Conservation (phyloP, 2,888 invertebrate genomes). For the Sphinx pinastri region DNA sequence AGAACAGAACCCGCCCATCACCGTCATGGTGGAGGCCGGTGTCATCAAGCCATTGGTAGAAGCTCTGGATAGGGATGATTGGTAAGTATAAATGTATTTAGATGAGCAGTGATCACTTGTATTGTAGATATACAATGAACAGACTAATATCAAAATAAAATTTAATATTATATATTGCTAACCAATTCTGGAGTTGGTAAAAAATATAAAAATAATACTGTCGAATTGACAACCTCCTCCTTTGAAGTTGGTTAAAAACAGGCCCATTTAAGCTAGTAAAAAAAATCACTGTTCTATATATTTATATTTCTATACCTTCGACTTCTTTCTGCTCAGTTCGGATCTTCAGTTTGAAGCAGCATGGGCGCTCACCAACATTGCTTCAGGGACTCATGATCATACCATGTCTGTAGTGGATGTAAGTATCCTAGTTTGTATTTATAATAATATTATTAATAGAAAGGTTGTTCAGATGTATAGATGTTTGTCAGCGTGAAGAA, state of each 20-base stretch:
- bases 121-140: neutral
- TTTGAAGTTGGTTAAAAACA: no score
- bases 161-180: no score
- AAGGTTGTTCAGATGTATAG: no score
- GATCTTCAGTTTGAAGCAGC: slow-evolving; percentile 96
- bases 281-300: no score
- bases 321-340: slow-evolving; percentile 77
- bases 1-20: slow-evolving; percentile 96
- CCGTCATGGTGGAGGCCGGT: slow-evolving; percentile 91
- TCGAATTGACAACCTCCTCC: no score
- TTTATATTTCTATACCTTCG: neutral
- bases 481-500: no score
- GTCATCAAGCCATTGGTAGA: slow-evolving; percentile 92
- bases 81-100: slow-evolving; percentile 77
- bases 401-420: slow-evolving; percentile 92
- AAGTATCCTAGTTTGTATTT: slow-evolving; percentile 39
- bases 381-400: slow-evolving; percentile 96
- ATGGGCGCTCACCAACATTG: slow-evolving; percentile 99
- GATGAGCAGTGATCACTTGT: neutral
- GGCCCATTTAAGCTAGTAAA: no score
- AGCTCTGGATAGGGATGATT: slow-evolving; percentile 88
- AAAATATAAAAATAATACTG: no score
- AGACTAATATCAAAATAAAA: no score
- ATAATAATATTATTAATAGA: no score
- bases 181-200: no score